These are phyloP conservation scores for Brienomyrus brachyistius DNA, from an alignment of 2,113 vertebrate genomes.

Conservation along the genomic window DNA sequence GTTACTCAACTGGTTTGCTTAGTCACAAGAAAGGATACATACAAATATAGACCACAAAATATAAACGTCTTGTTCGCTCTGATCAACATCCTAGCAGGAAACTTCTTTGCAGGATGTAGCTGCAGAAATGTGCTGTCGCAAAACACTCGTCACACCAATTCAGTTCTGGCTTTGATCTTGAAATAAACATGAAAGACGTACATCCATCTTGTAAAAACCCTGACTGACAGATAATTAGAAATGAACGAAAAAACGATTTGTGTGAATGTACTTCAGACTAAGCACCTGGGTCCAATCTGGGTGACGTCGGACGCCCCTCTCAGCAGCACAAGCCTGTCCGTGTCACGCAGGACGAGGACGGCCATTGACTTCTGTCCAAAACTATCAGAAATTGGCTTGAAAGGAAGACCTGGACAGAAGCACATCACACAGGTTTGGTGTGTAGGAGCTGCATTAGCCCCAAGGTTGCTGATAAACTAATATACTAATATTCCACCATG, in stretches of 20 bases:
- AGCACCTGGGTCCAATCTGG: background rate
- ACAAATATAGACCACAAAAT: background rate
- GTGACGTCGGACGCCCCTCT: background rate
- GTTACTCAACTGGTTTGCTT: background rate
- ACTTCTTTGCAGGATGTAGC: background rate
- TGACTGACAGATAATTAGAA: background rate
- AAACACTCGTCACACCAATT: background rate
- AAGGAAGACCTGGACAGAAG: background rate
- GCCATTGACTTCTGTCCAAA: background rate
- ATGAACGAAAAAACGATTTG: background rate
- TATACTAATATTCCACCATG: background rate
- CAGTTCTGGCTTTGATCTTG: background rate
- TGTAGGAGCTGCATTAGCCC: background rate
- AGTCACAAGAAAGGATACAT: background rate
- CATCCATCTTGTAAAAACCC: background rate
- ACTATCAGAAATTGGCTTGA: background rate
- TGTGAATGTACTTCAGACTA: background rate
- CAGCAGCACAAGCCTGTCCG: background rate
- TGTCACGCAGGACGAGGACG: background rate
- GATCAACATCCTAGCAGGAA: background rate
- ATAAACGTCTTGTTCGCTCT: background rate
- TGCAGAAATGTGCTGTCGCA: background rate
- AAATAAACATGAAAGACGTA: background rate
- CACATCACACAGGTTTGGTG: background rate
- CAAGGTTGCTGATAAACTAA: background rate